A percentile compares a stretch with the other conserved stretches of the same genome.
phyloP scores from a whole-genome alignment of 2,888 invertebrate genomes.

The Drosophila merina region DNA sequence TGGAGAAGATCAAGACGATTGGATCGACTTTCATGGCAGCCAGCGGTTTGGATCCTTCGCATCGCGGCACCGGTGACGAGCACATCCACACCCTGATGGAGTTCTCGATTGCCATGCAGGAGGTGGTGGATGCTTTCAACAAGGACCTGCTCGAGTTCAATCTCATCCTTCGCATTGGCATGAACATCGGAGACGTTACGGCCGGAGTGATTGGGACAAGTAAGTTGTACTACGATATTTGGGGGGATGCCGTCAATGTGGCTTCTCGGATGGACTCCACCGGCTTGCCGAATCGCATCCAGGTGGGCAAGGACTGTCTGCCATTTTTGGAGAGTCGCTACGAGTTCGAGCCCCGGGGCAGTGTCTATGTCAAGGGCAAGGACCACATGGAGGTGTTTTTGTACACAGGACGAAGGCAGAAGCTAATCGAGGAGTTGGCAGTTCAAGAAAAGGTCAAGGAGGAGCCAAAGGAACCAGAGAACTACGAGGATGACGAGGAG shows the following conservation, averaged over 20 bases:
- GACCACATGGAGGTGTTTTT: constrained; percentile 97
- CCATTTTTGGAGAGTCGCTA: constrained; percentile 89
- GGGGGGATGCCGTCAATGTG: constrained; percentile 99
- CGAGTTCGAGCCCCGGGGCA: constrained; percentile 95
- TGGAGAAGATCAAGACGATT: constrained; percentile 99
- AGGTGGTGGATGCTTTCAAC: constrained; percentile 94
- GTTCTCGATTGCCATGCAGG: constrained; percentile 96
- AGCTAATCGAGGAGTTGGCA: constrained; percentile 21
- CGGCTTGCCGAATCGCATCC: constrained; percentile 93
- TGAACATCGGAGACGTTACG: constrained; percentile 97
- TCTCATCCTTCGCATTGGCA: constrained; percentile 93
- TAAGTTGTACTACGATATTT: constrained; percentile 98
- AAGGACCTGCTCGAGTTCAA: constrained; percentile 95
- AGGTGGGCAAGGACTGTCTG: constrained; percentile 91
- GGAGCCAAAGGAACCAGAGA: neutral
- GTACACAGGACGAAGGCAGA: constrained; percentile 80
- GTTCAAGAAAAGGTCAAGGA: neutral
- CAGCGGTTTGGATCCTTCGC: constrained; percentile 94
- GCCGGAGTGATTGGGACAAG: constrained; percentile 98
- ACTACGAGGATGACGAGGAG: neutral
- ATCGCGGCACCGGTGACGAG: constrained; percentile 88
- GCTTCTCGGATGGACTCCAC: constrained; percentile 99
- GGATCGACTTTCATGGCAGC: constrained; percentile 99
- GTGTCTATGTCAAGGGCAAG: constrained; percentile 98
- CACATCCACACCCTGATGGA: constrained; percentile 95